Evolutionary conservation across 1,140 invertebrate species (phyloP).

Genomic region (Bombus vancouverensis): DNA sequence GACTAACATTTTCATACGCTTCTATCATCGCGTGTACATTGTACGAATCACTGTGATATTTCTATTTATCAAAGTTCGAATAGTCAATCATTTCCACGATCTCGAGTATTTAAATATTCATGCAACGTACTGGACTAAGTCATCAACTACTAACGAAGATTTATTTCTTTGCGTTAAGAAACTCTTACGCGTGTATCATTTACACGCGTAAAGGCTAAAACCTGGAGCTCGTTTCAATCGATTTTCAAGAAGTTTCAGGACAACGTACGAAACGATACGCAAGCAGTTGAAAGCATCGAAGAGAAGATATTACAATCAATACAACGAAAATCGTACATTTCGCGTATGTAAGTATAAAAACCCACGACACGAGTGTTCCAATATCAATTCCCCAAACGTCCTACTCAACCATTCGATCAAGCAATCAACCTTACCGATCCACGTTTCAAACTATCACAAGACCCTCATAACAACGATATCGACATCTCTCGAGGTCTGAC

Average conservation of each 20-base stretch:
- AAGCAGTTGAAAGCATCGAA: too few relatives aligned
- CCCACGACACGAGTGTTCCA: too few relatives aligned
- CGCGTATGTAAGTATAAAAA: too few relatives aligned
- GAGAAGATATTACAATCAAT: too few relatives aligned
- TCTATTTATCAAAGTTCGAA: conserved; percentile 27
- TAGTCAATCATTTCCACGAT: not conserved
- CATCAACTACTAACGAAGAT: too few relatives aligned
- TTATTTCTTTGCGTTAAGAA: too few relatives aligned
- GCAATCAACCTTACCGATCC: not conserved
- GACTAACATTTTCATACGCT: conserved; percentile 44
- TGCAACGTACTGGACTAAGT: not conserved
- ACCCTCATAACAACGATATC: not conserved
- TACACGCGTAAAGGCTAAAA: too few relatives aligned
- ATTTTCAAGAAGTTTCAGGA: too few relatives aligned
- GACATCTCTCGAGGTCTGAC: not conserved
- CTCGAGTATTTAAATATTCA: not conserved
- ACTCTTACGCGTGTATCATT: too few relatives aligned
- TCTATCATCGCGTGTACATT: not conserved
- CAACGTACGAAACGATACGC: too few relatives aligned
- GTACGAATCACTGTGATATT: not conserved
- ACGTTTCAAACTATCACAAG: not conserved
- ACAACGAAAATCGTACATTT: too few relatives aligned
- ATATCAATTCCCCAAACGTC: not conserved
- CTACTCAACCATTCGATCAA: not conserved
- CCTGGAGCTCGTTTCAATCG: too few relatives aligned